Conservation (phyloP, 2,797 vertebrate species). For the Lepilemur ruficaudatus region DNA sequence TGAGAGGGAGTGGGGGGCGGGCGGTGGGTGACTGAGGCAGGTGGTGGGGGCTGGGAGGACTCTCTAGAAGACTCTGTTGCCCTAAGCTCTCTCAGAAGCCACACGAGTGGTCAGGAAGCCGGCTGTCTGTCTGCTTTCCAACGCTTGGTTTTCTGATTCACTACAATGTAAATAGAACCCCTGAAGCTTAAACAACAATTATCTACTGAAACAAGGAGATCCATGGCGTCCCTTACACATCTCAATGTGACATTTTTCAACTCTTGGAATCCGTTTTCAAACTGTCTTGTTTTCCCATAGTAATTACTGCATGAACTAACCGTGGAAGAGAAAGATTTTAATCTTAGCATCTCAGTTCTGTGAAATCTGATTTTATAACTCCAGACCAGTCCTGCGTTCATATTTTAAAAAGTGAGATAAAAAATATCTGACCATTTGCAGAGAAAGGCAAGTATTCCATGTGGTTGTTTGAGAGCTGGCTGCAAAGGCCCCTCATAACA, state of each 20-base stretch:
- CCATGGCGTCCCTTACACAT: constrained; percentile 41
- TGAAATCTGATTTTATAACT: constrained; percentile 50
- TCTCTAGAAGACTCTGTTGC: background rate
- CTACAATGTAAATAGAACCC: constrained; percentile 75
- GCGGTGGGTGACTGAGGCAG: background rate
- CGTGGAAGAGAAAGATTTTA: constrained; percentile 69
- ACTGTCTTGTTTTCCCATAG: constrained; percentile 43
- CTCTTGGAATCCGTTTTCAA: constrained; percentile 68
- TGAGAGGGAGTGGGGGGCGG: fast-evolving
- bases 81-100: background rate
- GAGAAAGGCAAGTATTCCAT: constrained; percentile 60
- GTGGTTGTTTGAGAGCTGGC: constrained; percentile 46
- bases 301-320: constrained; percentile 53
- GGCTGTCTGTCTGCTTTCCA: background rate
- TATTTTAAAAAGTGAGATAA: constrained; percentile 56
- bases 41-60: background rate
- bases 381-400: constrained; percentile 50
- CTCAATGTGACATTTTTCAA: constrained; percentile 64
- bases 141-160: constrained; percentile 51
- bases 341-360: constrained; percentile 27
- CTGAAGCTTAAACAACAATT: constrained; percentile 57
- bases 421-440: constrained; percentile 70
- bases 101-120: background rate
- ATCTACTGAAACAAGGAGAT: constrained; percentile 70
- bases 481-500: constrained; percentile 47